Base-by-base conservation (phyloP, 2,888 invertebrate species). In the Elysia crispata region DNA sequence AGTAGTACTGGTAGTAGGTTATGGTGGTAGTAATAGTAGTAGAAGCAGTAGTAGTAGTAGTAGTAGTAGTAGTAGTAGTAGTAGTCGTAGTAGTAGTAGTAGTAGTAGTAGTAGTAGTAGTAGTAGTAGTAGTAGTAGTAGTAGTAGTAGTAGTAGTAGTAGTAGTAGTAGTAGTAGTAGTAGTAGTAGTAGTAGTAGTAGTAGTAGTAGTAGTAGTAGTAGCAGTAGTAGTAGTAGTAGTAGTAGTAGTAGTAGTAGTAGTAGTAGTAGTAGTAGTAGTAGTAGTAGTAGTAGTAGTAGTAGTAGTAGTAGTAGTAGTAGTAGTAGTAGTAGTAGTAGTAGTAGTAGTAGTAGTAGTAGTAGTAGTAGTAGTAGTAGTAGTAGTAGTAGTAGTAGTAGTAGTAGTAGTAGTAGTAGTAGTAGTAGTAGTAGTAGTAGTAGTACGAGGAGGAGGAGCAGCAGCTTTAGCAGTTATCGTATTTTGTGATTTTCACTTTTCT, bases 231-330 rank as follows among this genome's bases (percentile, higher is more conserved):
- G 54, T 54, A 54, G 54, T 54, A 54, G 54, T 54, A 54, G 54
- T 54, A 54, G 54, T 54, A 54, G 54, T 54, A 54, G 54, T 54
- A 54, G 54, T 54, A 54, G 54, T 54, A 54, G 54, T 54, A 54
- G 54, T 54, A 54, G 54, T 54, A 54, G 54, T 54, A 54, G 54
- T 54, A 54, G 18, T 15, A 13, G 54, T 54, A 54, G 18, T 54
- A 54, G 54, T 54, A 54, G 54, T 54, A 54, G 54, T 13, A 54
- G 18, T 15, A 54, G 15, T 18, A 54, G 54, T n/a, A 54, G 18
- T 18, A 18, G 54, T 18, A 54, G 54, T 15, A 54, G 15, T 54
- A 54, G 54, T 54, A 54, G 54, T 54, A 54, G 54, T 54, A 54
- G 54, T 54, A 54, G 54, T 54, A 54, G 54, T 54, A 54, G 54